Conservation (phyloP, 2,888 invertebrate species). For the Leucophora obtusa region DNA sequence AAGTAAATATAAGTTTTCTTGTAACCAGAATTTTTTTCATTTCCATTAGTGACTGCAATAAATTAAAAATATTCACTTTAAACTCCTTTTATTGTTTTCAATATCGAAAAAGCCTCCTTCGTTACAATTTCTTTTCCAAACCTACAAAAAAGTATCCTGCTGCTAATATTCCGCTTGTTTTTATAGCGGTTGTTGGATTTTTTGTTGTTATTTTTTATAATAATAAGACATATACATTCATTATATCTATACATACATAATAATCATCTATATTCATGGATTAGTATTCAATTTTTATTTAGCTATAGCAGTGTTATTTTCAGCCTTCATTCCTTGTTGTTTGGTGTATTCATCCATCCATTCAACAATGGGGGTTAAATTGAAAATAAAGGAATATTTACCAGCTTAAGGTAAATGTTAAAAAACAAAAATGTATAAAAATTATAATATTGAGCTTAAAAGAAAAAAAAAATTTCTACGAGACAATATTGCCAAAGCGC, state of each 20-base stretch:
- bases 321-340: neutral
- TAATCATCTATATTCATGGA: constrained; percentile 79
- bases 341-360: neutral
- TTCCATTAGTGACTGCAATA: constrained; percentile 24
- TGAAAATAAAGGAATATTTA: constrained; percentile 66
- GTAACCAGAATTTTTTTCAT: neutral
- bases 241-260: constrained; percentile 68
- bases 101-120: constrained; percentile 24
- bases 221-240: constrained; percentile 39
- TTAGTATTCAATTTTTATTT: constrained; percentile 79
- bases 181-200: constrained; percentile 2
- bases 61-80: constrained; percentile 31
- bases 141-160: constrained; percentile 45
- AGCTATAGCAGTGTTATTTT: constrained; percentile 29
- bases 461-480: constrained; percentile 68
- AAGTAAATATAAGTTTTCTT: too few species aligned
- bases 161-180: constrained; percentile 37
- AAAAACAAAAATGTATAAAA: constrained; percentile 56
- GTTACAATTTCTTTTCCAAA: neutral
- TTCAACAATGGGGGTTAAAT: constrained; percentile 61
- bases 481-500: constrained; percentile 77
- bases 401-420: constrained; percentile 64
- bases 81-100: constrained; percentile 19
- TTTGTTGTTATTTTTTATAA: constrained; percentile 19
- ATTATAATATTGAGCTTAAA: constrained; percentile 62